phyloP scores from a whole-genome alignment of 64 coral and sea anemone species.

The Anthopleura sola region DNA sequence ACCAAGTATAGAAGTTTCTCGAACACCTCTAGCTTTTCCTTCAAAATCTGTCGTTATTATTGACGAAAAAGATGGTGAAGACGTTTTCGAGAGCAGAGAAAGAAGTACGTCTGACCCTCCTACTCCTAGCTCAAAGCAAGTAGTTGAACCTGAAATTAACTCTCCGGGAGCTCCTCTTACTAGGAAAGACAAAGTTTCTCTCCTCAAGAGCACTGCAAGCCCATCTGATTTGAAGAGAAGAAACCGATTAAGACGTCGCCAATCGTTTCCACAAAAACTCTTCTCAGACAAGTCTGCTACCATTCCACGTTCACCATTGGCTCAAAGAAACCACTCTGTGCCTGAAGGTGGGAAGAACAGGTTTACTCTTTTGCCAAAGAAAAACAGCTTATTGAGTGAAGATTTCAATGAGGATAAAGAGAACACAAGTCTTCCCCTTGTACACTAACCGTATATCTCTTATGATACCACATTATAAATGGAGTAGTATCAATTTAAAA shows the following conservation, averaged over 20 bases:
- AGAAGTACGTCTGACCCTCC: slow-evolving; percentile 31
- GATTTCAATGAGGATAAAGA: slow-evolving; percentile 46
- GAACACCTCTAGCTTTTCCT: slow-evolving; percentile 41
- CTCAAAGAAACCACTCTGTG: slow-evolving; percentile 51
- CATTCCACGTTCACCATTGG: slow-evolving; percentile 59
- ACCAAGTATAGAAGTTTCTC: slow-evolving; percentile 42
- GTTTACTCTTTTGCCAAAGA: slow-evolving; percentile 35
- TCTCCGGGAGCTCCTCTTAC: slow-evolving; percentile 81
- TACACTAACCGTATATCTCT: neutral
- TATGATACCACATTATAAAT: neutral
- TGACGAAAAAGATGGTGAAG: neutral
- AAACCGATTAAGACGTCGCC: slow-evolving; percentile 43
- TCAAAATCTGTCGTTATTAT: neutral
- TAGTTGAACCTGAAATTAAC: neutral
- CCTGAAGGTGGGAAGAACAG: neutral
- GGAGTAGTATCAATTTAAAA: neutral
- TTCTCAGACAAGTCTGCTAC: slow-evolving; percentile 66
- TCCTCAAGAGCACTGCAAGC: slow-evolving; percentile 80
- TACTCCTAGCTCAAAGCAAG: neutral
- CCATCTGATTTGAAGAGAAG: slow-evolving; percentile 73
- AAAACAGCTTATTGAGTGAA: slow-evolving; percentile 52
- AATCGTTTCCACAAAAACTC: slow-evolving; percentile 81
- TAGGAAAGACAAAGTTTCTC: slow-evolving; percentile 60
- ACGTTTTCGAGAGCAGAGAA: slow-evolving; percentile 14
- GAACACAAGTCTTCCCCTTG: neutral